A percentile compares a stretch with the other conserved stretches of the same genome.
Conservation (phyloP, 2,113 vertebrate species). For the Brachionichthys hirsutus region DNA sequence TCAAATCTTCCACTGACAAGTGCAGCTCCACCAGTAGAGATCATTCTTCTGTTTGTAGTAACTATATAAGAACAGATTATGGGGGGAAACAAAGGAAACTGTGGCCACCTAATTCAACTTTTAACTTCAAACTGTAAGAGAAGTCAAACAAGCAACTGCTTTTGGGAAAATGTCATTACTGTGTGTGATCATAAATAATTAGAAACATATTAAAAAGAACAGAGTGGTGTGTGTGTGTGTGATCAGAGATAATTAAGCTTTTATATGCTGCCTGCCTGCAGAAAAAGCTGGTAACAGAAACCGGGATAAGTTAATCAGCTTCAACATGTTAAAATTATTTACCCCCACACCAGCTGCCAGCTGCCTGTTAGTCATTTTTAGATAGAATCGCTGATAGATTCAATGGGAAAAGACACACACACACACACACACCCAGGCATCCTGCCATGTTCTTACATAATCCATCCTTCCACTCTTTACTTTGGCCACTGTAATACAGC, state of each 20-base stretch:
- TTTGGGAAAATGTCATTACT: conserved; percentile 11
- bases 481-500: conserved; percentile 42
- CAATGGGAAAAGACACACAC: conserved; percentile 34
- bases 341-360: conserved; percentile 52
- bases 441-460: conserved; percentile 76
- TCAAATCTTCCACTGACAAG: not conserved
- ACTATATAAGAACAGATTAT: not conserved
- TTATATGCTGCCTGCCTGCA: conserved; percentile 55
- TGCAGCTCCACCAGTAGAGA: too few species aligned
- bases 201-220: conserved; percentile 44
- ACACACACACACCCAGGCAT: conserved; percentile 47
- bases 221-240: conserved; percentile 37
- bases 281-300: conserved; percentile 58
- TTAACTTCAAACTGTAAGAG: not conserved
- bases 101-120: too few species aligned
- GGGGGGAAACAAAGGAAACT: conserved; percentile 2
- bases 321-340: conserved; percentile 67
- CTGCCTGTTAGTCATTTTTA: conserved; percentile 67
- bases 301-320: conserved; percentile 57
- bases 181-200: conserved; percentile 42
- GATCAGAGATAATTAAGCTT: conserved; percentile 54
- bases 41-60: too few species aligned
- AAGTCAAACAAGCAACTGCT: not conserved
- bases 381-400: conserved; percentile 51
- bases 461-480: conserved; percentile 60